Evolutionary conservation across 2,113 vertebrate species (phyloP), one percentile per base, ranked within the genome.

Genomic region (Rissa tridactyla): DNA sequence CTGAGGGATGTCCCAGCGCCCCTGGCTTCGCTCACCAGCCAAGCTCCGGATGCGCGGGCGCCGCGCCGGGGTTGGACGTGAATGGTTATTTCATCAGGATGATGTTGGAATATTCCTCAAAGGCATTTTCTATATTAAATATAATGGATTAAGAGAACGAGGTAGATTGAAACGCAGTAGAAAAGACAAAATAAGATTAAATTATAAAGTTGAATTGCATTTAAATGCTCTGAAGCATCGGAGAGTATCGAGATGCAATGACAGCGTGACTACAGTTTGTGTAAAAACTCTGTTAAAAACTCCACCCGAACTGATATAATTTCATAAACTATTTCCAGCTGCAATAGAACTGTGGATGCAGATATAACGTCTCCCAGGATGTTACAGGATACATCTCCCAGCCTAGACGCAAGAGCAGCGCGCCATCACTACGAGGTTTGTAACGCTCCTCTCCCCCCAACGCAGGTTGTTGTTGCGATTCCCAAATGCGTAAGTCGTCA

Each of bases 21-120:
- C 13, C 15, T 15, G 1, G 7, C 13, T 52, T 19, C 0, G 5
- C 36, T 19, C 6, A 3, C 25, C 5, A 1, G 82, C 61, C 81
- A 22, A 62, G 54, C 75, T 86, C 82, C 32, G 25, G 86, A 20
- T 25, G 80, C 5, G 2, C 2, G 5, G n/a, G 72, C 29, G 40
- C 55, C 51, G 2, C 0, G 1, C 52, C 0, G 3, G 23, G 15
- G 20, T 1, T 17, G 64, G 54, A 30, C 19, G 1, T 0, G 36
- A 62, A 6, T 2, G 4, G 34, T 16, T 26, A 8, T 18, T 58
- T 21, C 64, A 27, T 2, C 0, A 1, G 72, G 25, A 23, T 27
- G 36, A 29, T 1, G 2, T 0, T 4, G 40, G 73, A 14, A 64
- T 72, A 40, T 29, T 64, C 47, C 0, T 1, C 40, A 30, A 17